Evolutionary conservation across 2,888 invertebrate genomes (phyloP).

Genomic region (Amphimallon solstitiale): DNA sequence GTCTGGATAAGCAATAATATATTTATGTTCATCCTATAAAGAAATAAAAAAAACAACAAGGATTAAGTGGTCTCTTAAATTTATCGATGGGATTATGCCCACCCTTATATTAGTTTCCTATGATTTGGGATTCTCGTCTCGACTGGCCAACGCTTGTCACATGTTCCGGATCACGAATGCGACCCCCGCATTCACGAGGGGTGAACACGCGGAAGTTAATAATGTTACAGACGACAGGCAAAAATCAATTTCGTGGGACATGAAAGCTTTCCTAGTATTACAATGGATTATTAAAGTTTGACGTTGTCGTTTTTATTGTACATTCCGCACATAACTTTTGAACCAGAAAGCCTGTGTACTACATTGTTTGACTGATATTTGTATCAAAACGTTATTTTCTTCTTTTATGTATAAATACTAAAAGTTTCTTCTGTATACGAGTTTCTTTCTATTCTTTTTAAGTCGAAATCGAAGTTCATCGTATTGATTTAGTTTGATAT

Average conservation of each 20-base stretch:
- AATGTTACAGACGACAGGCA: slow-evolving; percentile 12
- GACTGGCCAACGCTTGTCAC: slow-evolving; percentile 18
- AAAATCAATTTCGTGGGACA: slow-evolving; percentile 18
- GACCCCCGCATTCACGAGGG: neutral
- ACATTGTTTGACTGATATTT: slow-evolving; percentile 8
- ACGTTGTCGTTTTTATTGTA: slow-evolving; percentile 24
- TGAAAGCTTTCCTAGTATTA: slow-evolving; percentile 17
- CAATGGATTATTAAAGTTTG: slow-evolving; percentile 30
- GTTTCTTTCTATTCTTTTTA: too few relatives aligned
- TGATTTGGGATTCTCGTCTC: slow-evolving; percentile 17
- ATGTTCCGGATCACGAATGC: slow-evolving; percentile 20
- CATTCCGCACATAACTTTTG: slow-evolving; percentile 5
- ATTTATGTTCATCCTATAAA: too few relatives aligned
- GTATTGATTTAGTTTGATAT: too few relatives aligned
- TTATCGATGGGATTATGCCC: neutral
- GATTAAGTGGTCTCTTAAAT: slow-evolving; percentile 5
- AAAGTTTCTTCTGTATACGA: too few relatives aligned
- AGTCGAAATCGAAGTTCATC: too few relatives aligned
- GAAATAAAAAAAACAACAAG: too few relatives aligned
- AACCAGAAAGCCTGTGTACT: neutral
- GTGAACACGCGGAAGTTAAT: slow-evolving; percentile 10
- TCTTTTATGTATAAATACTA: neutral
- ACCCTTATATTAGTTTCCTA: neutral
- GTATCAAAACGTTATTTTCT: slow-evolving; percentile 6
- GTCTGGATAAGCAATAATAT: too few relatives aligned